Evolutionary conservation across 2,113 vertebrate species (phyloP), one percentile per base, ranked within the genome.

Genomic region (Lynx canadensis): DNA sequence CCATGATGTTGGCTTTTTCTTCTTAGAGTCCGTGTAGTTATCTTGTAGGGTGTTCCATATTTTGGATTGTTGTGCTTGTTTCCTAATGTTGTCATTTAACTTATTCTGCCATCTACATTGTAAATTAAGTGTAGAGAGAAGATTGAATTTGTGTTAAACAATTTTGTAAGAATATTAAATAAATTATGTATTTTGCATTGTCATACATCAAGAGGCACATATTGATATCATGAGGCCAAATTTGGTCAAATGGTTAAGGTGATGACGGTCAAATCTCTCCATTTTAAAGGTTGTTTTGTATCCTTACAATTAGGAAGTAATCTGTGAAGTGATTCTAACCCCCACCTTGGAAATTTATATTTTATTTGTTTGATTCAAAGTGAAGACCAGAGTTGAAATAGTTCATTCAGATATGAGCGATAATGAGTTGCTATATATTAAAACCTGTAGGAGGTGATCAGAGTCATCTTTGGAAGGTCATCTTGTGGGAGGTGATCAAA

Each of bases 301-400:
- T 63, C 57, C 71, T 89, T 63, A 63, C 38, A 76, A 76, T 89
- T 63, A 89, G 55, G 63, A 76, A 63, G 55, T n/a, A 60, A 63
- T 57, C 38, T 76, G 73, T 89, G 55, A 55, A 63, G 38, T 89
- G 38, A 76, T 18, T 76, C 55, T 89, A 89, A 76, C 48, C 38
- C 38, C 31, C 25, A 12, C n/a, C 55, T 76, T 89, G 69, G 50
- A 89, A 60, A 60, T 89, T 74, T 41, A 57, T 31, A 41, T 88
- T 71, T 89, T 84, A 65, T 66, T 68, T 89, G 18, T 89, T 89
- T 89, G 55, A 89, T 89, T 89, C 71, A 76, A 73, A 63, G 71
- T 60, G 52, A 89, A 74, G 38, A 57, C 12, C 36, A 89, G 36
- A 41, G 38, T 3, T 9, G 27, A 74, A 89, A 89, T 10, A 60